Evolutionary conservation across 2,797 vertebrate genomes (phyloP), one percentile per base, ranked within the genome.

Genomic region (Lagodon rhomboides): DNA sequence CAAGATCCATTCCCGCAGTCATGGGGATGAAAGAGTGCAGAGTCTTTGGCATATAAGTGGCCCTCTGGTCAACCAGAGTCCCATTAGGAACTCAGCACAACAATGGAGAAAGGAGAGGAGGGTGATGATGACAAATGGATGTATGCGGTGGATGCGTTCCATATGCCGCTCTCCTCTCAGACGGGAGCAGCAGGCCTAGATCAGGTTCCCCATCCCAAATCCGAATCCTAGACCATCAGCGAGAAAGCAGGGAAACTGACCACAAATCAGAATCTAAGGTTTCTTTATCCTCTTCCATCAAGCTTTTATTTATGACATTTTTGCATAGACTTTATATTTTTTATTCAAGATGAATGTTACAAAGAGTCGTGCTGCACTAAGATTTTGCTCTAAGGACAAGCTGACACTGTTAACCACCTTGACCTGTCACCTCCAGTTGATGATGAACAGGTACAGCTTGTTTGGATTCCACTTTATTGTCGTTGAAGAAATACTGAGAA

Each of bases 91-190:
- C 87, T 89, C 92, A 86, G 85, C 87, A 75, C 89, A 87, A 87
- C 85, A 89, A 89, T 82, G 65, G 67, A 67, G 88, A 79, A 89
- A 86, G 69, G 81, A 87, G 85, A 85, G 85, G 65, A 79, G 87
- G 88, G 88, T 74, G 85, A 93, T 90, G 89, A 93, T 94, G 93
- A 94, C 89, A 92, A 94, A 94, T 92, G 78, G 87, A 90, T 91
- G 87, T 89, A 92, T 93, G 88, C 80, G 71, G 87, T 85, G 91
- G 91, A 94, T 93, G 87, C 82, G 73, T 91, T 94, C 94, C 95
- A 94, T 87, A 88, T 92, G 88, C 75, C 1, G 71, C 73, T 75
- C 79, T 86, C 74, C 60, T 65, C 74, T 84, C 65, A 87, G 85
- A 86, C 86, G 61, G 82, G 64, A 89, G 86, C 83, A 88, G 62